Conservation (phyloP, 2,797 vertebrate genomes). For the Nyctibius grandis region DNA sequence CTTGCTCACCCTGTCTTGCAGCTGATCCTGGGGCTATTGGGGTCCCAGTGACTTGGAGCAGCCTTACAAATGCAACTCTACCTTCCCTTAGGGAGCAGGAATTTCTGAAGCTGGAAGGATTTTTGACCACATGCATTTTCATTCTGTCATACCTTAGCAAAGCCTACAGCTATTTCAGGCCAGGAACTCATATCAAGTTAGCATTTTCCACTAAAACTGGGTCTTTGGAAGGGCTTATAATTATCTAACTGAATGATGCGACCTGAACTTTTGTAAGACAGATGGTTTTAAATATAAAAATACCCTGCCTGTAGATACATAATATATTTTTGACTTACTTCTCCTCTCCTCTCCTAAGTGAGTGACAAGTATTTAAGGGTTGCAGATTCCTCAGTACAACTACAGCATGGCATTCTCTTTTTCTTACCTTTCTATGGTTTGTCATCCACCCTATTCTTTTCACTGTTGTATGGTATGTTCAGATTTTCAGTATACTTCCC, state of each 20-base stretch:
- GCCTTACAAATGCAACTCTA: background rate
- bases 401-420: background rate
- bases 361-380: conserved; percentile 33
- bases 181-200: conserved; percentile 32
- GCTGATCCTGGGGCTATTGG: rapidly evolving
- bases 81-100: background rate
- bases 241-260: conserved; percentile 61
- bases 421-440: background rate
- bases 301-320: conserved; percentile 51
- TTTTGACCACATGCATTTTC: background rate
- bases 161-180: conserved; percentile 32
- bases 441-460: background rate
- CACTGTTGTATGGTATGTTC: background rate
- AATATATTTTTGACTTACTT: conserved; percentile 62
- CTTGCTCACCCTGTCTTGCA: too few species aligned
- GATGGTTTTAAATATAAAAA: conserved; percentile 63
- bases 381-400: background rate
- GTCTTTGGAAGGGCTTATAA: conserved; percentile 59
- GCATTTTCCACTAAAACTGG: conserved; percentile 51
- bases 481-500: background rate
- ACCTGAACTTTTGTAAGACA: conserved; percentile 63
- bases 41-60: background rate
- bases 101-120: background rate
- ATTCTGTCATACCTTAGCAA: background rate
- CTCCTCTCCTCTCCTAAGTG: conserved; percentile 10